A percentile compares a stretch with the other conserved stretches of the same genome.
Conservation (phyloP, 2,113 vertebrate species). For the Ancistrus triradiatus region DNA sequence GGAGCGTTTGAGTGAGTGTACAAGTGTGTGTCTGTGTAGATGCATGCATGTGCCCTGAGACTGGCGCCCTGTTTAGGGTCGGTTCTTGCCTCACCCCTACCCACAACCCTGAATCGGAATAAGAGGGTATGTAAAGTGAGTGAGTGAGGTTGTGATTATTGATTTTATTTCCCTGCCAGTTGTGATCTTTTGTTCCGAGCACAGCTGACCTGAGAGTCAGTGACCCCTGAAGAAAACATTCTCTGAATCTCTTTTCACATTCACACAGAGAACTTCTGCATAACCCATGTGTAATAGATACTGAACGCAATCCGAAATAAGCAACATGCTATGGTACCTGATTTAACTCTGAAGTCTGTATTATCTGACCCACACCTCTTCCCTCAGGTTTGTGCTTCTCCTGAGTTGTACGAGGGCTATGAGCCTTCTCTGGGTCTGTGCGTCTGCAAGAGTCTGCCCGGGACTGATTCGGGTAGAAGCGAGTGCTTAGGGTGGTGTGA, state of each 20-base stretch:
- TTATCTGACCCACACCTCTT: background rate
- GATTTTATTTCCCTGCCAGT: background rate
- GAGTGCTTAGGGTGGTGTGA: constrained; percentile 66
- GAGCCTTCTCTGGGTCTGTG: constrained; percentile 80
- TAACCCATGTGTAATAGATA: background rate
- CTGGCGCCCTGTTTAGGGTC: no score
- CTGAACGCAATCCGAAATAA: background rate
- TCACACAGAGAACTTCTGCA: background rate
- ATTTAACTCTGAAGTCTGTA: background rate
- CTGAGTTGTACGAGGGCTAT: constrained; percentile 71
- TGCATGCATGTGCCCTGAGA: no score
- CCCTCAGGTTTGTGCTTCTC: constrained; percentile 75
- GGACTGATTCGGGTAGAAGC: constrained; percentile 44
- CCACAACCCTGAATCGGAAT: no score
- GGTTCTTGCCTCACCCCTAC: no score
- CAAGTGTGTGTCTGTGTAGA: no score
- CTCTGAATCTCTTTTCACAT: constrained; percentile 20
- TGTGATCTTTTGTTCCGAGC: background rate
- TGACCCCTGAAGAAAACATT: constrained; percentile 21
- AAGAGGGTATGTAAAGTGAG: no score
- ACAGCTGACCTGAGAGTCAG: constrained; percentile 13
- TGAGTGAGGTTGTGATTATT: constrained; percentile 3
- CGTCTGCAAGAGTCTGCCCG: constrained; percentile 62
- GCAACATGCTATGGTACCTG: background rate
- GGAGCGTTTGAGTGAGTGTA: no score